These are phyloP conservation scores for Sorex maritimensis DNA, from an alignment of 2,797 vertebrate genomes.

Conservation along the genomic window DNA sequence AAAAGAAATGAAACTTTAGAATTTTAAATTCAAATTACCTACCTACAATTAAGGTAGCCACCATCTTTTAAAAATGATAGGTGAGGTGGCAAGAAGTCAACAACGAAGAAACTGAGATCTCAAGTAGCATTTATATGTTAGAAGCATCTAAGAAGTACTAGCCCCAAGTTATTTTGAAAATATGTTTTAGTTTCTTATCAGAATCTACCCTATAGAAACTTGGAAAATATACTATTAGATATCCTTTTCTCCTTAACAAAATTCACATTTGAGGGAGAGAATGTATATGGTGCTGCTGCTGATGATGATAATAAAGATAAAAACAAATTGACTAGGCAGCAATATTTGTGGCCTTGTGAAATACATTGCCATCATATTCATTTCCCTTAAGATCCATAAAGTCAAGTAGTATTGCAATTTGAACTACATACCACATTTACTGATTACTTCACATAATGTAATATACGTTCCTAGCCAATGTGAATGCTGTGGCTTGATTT, in stretches of 20 bases:
- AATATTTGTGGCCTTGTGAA: not conserved
- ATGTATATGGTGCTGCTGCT: not conserved
- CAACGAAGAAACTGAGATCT: not conserved
- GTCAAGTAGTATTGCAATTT: not conserved
- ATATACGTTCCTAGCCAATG: not conserved
- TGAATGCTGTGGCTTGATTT: not conserved
- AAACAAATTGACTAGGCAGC: not conserved
- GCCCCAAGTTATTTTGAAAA: not conserved
- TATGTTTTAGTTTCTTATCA: conserved; percentile 31
- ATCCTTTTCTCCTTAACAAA: not conserved
- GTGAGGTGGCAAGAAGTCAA: conserved; percentile 1
- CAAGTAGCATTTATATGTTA: not conserved
- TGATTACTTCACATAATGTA: not conserved
- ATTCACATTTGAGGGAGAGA: not conserved
- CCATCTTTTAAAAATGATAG: not conserved
- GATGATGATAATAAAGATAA: not conserved
- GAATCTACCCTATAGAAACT: conserved; percentile 2
- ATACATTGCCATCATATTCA: not conserved
- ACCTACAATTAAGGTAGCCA: conserved; percentile 45
- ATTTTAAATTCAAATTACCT: conserved; percentile 69
- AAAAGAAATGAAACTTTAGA: conserved; percentile 31
- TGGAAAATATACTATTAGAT: not conserved
- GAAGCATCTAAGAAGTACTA: conserved; percentile 20
- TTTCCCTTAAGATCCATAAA: not conserved
- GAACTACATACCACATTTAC: not conserved